Base-by-base conservation (phyloP, 2,113 vertebrate species). In the Tenebrosternarchus preto region DNA sequence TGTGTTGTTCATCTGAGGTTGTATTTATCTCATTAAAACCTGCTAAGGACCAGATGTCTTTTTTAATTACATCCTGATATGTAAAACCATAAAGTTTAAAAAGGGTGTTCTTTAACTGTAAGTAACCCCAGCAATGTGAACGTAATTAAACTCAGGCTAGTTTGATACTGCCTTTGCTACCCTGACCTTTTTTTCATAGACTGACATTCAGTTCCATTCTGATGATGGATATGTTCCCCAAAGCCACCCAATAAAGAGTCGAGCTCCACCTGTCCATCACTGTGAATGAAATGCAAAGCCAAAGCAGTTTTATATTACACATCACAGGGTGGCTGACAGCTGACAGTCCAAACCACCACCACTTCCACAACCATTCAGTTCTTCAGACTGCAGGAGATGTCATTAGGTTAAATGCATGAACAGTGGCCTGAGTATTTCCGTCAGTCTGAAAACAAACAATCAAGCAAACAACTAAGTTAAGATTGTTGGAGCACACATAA, bases 241-340 rank as follows among this genome's bases (percentile, higher is more conserved):
- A 29, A 22, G 39, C 60, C 9, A 4, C 8, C 20, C n/a, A 39
- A 50, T 50, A 68, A 68, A 68, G 64, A 22, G 64, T 24, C 9
- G n/a, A 36, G 60, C 66, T 56, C 50, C 77, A 50, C 8, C 25
- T 60, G 55, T 19, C 64, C 43, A 25, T 78, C 68, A 50, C 29
- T 77, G 15, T 53, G 29, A 68, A 31, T 78, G 31, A 77, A 77
- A 57, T 57, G 63, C 76, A 77, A 70, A 78, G 66, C 33, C 22
- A 43, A n/a, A 79, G 68, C 31, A 20, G 67, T 61, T 72, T 79
- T 16, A 70, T 46, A 20, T n/a, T 50, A 4, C 64, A 50, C 33
- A 31, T 27, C 25, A 12, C 15, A 7, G 64, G 9, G 12, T 70
- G 76, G 39, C 39, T 64, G 76, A 68, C 50, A 24, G 17, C 29